Evolutionary conservation across 2,113 vertebrate species (phyloP).

Genomic region (Saccopteryx leptura): DNA sequence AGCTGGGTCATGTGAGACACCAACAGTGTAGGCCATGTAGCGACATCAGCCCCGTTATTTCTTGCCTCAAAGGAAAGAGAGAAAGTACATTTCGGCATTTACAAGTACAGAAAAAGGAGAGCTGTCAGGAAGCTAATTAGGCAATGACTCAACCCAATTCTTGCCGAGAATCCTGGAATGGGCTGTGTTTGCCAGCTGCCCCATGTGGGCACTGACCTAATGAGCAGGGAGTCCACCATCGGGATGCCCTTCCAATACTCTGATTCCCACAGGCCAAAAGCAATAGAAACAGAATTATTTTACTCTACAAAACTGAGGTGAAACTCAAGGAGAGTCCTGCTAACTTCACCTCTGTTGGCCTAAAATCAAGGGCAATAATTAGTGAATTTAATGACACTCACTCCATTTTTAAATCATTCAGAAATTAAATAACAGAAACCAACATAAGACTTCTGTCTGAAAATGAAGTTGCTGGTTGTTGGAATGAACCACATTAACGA

Average conservation of each 20-base stretch:
- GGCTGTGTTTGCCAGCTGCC: background rate
- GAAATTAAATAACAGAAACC: conserved; percentile 28
- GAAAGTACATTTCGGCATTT: background rate
- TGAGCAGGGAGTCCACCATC: background rate
- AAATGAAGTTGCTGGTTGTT: background rate
- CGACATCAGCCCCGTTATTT: background rate
- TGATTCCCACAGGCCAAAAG: background rate
- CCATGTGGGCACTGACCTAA: background rate
- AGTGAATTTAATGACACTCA: conserved; percentile 10
- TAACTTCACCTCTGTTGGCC: background rate
- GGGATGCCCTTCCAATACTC: background rate
- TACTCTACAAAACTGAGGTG: background rate
- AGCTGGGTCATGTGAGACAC: background rate
- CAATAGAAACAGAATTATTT: background rate
- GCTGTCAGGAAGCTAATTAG: conserved; percentile 47
- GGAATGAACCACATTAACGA: conserved; percentile 48
- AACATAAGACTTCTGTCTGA: background rate
- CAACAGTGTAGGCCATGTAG: background rate
- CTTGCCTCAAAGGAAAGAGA: background rate
- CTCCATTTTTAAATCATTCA: conserved; percentile 44
- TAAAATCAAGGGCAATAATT: background rate
- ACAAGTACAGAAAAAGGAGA: conserved; percentile 36
- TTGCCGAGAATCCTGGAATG: conserved; percentile 61
- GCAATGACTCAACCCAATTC: conserved; percentile 50
- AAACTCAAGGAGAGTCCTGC: background rate